These are phyloP conservation scores for Loripinus fragilis DNA, from an alignment of 2,888 invertebrate species.

Conservation along the genomic window DNA sequence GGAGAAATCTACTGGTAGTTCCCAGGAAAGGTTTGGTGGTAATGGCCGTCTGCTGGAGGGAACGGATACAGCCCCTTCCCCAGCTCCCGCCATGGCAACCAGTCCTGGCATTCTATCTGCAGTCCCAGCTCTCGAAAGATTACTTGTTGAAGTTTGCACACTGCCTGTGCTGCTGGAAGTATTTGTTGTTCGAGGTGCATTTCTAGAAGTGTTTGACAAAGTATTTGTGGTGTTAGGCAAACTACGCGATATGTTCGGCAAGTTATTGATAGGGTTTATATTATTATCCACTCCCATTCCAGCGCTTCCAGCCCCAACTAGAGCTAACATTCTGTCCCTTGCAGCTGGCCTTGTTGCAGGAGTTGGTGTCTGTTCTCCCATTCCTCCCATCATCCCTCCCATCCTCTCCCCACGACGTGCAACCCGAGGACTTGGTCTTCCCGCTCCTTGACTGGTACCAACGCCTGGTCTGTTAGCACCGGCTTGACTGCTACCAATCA, in stretches of 20 bases:
- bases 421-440: slow-evolving; percentile 6
- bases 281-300: not conserved
- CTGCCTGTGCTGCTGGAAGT: not conserved
- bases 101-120: slow-evolving; percentile 39
- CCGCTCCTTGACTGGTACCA: slow-evolving; percentile 26
- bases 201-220: not conserved
- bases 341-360: slow-evolving; percentile 15
- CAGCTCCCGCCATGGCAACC: slow-evolving; percentile 18
- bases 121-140: slow-evolving; percentile 15
- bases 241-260: not conserved
- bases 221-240: not conserved
- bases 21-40: slow-evolving; percentile 49
- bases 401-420: slow-evolving; percentile 32
- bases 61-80: not conserved
- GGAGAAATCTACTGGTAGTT: slow-evolving; percentile 53
- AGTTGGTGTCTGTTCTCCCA: slow-evolving; percentile 16
- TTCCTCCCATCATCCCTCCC: slow-evolving; percentile 38
- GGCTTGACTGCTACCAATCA: slow-evolving; percentile 39
- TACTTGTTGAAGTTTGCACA: not conserved
- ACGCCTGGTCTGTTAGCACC: not conserved
- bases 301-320: not conserved
- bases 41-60: slow-evolving; percentile 26
- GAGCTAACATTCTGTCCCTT: slow-evolving; percentile 3
- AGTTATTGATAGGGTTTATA: not conserved
- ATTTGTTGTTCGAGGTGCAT: not conserved